phyloP scores from a whole-genome alignment of 2,888 invertebrate species.

The Poecilobothrus nobilitatus region DNA sequence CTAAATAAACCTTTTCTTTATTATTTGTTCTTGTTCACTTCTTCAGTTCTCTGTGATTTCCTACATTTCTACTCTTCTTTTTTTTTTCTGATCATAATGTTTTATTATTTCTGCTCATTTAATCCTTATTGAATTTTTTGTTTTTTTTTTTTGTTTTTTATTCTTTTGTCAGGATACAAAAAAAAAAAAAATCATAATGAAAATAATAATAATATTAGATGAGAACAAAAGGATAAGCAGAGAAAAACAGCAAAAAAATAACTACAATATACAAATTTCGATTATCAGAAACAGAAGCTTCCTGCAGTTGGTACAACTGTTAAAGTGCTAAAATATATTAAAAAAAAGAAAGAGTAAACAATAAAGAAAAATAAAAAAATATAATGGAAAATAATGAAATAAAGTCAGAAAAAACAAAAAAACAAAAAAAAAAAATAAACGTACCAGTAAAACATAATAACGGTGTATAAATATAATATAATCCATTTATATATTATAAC shows the following conservation, averaged over 20 bases:
- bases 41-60: too few relatives aligned
- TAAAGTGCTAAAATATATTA: conserved; percentile 6
- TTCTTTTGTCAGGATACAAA: too few relatives aligned
- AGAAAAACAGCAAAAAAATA: background rate
- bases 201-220: too few relatives aligned
- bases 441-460: too few relatives aligned
- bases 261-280: background rate
- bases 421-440: background rate
- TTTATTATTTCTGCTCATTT: conserved; percentile 3
- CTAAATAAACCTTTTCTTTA: too few relatives aligned
- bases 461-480: background rate
- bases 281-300: background rate
- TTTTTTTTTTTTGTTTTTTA: background rate
- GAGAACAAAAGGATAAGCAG: too few relatives aligned
- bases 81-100: background rate
- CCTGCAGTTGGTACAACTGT: conserved; percentile 1
- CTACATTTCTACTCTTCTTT: too few relatives aligned
- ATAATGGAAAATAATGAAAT: background rate
- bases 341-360: background rate
- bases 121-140: background rate
- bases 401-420: background rate
- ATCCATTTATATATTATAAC: background rate
- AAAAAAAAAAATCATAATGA: too few relatives aligned
- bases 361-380: background rate
- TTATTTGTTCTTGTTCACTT: too few relatives aligned